These are phyloP conservation scores for Tenualosa ilisha DNA, from an alignment of 2,797 vertebrate species.

Conservation along the genomic window DNA sequence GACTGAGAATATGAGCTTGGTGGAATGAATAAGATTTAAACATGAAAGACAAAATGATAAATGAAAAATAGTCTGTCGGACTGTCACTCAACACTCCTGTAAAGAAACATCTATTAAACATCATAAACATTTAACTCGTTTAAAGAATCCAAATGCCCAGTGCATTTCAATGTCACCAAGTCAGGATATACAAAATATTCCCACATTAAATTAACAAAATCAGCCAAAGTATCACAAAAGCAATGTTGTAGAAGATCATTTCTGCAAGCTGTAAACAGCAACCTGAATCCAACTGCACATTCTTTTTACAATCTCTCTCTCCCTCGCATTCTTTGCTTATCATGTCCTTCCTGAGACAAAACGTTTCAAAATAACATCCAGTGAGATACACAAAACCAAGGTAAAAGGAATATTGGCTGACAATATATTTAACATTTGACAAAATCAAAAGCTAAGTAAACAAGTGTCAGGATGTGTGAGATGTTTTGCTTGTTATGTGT, in stretches of 20 bases:
- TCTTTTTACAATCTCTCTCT: neutral
- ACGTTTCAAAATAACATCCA: neutral
- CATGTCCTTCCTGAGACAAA: neutral
- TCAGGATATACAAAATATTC: neutral
- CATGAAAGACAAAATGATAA: neutral
- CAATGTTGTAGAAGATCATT: neutral
- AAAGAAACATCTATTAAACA: neutral
- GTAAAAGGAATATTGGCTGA: neutral
- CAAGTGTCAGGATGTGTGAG: neutral
- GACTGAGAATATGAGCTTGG: neutral
- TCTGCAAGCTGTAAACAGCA: slow-evolving; percentile 10
- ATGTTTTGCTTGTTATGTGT: neutral
- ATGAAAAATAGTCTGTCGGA: neutral
- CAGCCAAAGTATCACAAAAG: neutral
- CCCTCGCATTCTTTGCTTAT: neutral
- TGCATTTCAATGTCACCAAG: neutral
- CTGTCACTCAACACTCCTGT: neutral
- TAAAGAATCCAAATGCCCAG: neutral
- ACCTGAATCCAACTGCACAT: neutral
- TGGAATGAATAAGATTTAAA: neutral
- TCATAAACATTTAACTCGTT: neutral
- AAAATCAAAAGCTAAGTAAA: neutral
- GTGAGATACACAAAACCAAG: neutral
- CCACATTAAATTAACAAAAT: neutral
- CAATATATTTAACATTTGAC: neutral